Conservation (phyloP, 2,888 invertebrate species). For the Pomacea canaliculata region DNA sequence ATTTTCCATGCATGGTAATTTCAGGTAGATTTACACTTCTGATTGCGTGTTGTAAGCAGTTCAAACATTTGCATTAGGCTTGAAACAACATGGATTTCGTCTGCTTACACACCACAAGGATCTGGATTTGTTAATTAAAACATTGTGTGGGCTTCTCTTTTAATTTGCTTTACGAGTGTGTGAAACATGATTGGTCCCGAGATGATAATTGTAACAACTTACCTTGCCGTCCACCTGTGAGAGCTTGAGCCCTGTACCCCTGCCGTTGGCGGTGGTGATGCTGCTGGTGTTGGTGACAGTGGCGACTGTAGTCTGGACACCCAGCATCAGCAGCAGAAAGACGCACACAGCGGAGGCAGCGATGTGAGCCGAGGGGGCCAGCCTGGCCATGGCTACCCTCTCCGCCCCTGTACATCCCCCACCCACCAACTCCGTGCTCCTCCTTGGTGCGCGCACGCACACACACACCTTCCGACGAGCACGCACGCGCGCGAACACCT, state of each 20-base stretch:
- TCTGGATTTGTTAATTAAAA: too few species aligned
- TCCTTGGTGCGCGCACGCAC: conserved; percentile 7
- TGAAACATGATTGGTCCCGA: neutral
- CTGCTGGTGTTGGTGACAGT: neutral
- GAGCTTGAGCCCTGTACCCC: conserved; percentile 10
- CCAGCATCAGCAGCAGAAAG: conserved; percentile 8
- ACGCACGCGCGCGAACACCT: neutral
- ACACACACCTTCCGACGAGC: conserved; percentile 9
- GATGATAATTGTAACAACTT: neutral
- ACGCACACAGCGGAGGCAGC: neutral
- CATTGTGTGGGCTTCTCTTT: too few species aligned
- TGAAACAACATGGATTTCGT: too few species aligned
- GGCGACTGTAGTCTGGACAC: neutral
- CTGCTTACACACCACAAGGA: too few species aligned
- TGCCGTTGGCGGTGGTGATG: neutral
- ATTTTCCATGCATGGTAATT: too few species aligned
- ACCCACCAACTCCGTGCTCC: neutral
- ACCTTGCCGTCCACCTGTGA: conserved; percentile 25
- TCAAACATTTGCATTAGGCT: too few species aligned
- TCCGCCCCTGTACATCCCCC: neutral
- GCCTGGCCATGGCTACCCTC: neutral
- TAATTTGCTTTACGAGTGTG: too few species aligned
- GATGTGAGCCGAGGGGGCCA: neutral
- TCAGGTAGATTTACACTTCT: too few species aligned
- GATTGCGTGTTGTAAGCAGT: too few species aligned